Base-by-base conservation (phyloP, 2,888 invertebrate species). In the Asteroscopus sphinx region DNA sequence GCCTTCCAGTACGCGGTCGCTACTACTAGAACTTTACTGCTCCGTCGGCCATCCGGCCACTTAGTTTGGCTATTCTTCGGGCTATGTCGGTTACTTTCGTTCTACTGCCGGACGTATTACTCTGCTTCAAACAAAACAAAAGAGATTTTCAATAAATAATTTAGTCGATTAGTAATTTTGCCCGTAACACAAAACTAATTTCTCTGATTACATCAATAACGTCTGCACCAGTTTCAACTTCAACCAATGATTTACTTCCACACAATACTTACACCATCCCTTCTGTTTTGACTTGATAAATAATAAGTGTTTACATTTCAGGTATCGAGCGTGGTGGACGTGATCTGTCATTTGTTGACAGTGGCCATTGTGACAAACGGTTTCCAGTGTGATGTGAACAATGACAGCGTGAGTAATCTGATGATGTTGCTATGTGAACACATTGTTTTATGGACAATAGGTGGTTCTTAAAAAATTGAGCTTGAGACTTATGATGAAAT, bases 381-480 rank as follows among this genome's bases (percentile, higher is more conserved):
- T 1, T 90, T 91, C 72, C 88, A 91, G 47, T 91, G 91, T 44
- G 91, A 91, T 41, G 79, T 86, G 15, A 79, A 80, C 59, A 72
- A 73, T 37, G 77, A 81, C 0, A 80, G 70, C 21, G 90, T 90
- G 55, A 87, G 89, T 89, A 68, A 69, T 13, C 4, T 41, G 30
- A 55, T 44, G 8, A 39, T 46, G 12, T 41, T 62, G 1, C 28
- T 37, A 41, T 33, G 70, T 9, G n/a, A 35, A 32, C 28, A 32
- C 25, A 57, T 47, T 70, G 49, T 70, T 8, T 28, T 35, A n/a
- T 3, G n/a, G 28, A 48, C 39, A 48, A 48, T 48, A 15, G 33
- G 9, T 3, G 48, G 1, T 28, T 30, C 13, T 30, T 32, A 12
- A 33, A 9, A 45, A 45, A 21, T 40, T 17, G 3, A 6, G 15